Percentiles rank a stretch among this genome's conserved stretches.
Conservation (phyloP, 1,140 invertebrate species). For the Neelides sp. region DNA sequence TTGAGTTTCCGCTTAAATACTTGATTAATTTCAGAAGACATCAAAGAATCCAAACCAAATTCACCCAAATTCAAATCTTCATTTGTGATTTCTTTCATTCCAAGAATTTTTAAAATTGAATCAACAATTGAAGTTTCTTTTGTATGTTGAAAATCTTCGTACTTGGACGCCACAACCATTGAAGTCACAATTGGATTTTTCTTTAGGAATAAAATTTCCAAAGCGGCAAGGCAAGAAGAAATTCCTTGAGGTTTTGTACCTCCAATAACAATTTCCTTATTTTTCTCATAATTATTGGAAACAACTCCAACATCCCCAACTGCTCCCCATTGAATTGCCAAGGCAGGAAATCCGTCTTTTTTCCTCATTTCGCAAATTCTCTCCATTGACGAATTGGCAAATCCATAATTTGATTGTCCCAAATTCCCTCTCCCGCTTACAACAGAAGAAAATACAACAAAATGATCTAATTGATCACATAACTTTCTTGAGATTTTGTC, state of each 20-base stretch:
- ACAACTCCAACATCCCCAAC: constrained; percentile 89
- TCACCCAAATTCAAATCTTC: constrained; percentile 66
- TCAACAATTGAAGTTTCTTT: constrained; percentile 50
- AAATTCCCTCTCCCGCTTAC: constrained; percentile 86
- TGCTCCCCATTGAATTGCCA: constrained; percentile 95
- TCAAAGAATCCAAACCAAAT: constrained; percentile 91
- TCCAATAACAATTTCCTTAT: constrained; percentile 71
- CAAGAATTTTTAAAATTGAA: constrained; percentile 70
- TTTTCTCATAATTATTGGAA: constrained; percentile 61
- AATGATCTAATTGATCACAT: constrained; percentile 64
- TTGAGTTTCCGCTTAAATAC: constrained; percentile 30
- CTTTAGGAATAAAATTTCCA: constrained; percentile 81
- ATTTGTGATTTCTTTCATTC: constrained; percentile 67
- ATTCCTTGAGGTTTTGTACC: constrained; percentile 89
- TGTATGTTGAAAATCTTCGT: too few relatives aligned
- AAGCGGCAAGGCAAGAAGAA: constrained; percentile 64
- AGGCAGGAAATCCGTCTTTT: constrained; percentile 55
- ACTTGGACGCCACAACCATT: constrained; percentile 51
- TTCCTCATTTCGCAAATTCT: constrained; percentile 75
- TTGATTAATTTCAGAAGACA: constrained; percentile 60
- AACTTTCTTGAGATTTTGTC: constrained; percentile 42
- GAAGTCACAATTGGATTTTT: constrained; percentile 71
- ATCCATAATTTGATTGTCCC: constrained; percentile 89
- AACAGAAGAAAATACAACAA: constrained; percentile 87
- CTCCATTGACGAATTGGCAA: constrained; percentile 80